Evolutionary conservation across 2,888 invertebrate genomes (phyloP), one percentile per base, ranked within the genome.

Genomic region (Lepidonotus clava): DNA sequence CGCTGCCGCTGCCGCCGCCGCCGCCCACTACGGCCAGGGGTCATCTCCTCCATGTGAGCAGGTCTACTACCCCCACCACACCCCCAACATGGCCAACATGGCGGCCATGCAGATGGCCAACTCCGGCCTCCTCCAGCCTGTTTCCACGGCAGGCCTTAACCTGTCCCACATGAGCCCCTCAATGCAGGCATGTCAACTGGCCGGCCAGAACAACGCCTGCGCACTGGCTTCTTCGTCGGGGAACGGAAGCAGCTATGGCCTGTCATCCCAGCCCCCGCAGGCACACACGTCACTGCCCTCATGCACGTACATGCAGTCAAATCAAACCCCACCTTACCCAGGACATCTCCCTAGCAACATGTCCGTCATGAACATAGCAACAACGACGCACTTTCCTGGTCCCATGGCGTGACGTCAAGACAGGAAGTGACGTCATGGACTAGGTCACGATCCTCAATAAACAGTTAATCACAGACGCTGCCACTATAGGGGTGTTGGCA

Each of bases 351-450:
- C 91, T 14, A 90, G 92, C 46, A 92, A 91, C 88, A 91, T 92
- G 89, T 92, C 92, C 88, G 92, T 92, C 90, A 92, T 92, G 92
- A 92, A 92, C 86, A 92, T 92, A 91, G 92, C 85, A n/a, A 84
- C 84, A 14, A 41, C 76, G 11, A 56, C 85, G 32, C 85, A 92
- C 88, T 93, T 93, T 89, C 88, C 92, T n/a, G 92, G 92, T 24
- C 91, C 91, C 6, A 91, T 92, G 90, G 92, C 91, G 46, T 92
- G 90, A 92, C 76, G 67, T 84, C 51, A 38, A 36, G 61, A 46
- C 40, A 77, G n/a, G n/a, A 61, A 61, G 61, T 61, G 61, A 61
- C 5, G 2, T 61, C 61, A 61, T 24, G 11, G 61, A 28, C 28
- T 24, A 28, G 1, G 61, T 61, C 61, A 61, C 28, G 61, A 6